Evolutionary conservation across 2,113 vertebrate genomes (phyloP).

Genomic region (Sciurus niger): DNA sequence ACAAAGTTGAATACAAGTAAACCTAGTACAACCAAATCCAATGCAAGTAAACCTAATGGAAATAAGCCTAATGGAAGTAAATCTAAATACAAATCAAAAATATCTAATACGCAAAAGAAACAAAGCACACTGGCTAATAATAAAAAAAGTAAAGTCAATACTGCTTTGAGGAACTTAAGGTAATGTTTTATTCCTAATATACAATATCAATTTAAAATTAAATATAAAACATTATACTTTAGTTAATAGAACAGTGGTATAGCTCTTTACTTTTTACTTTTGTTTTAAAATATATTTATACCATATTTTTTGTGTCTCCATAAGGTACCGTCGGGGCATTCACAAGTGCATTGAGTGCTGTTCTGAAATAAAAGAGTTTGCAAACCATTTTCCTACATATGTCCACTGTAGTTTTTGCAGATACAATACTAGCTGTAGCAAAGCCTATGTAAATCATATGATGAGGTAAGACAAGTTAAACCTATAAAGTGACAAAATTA

Average conservation of each 20-base stretch:
- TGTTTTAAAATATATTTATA: conserved; percentile 46
- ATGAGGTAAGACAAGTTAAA: conserved; percentile 91
- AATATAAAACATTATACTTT: conserved; percentile 30
- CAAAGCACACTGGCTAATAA: conserved; percentile 81
- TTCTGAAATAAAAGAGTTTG: conserved; percentile 92
- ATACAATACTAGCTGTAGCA: conserved; percentile 96
- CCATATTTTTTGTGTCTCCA: conserved; percentile 77
- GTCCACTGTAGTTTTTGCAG: conserved; percentile 95
- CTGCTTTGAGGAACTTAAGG: conserved; percentile 93
- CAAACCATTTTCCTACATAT: conserved; percentile 94
- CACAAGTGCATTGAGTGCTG: conserved; percentile 97
- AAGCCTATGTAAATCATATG: conserved; percentile 96
- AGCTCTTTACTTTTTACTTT: conserved; percentile 26
- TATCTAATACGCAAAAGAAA: conserved; percentile 87
- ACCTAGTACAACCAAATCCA: conserved; percentile 77
- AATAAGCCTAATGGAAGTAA: conserved; percentile 83
- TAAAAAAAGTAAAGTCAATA: conserved; percentile 90
- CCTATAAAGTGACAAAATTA: conserved; percentile 61
- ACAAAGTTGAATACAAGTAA: conserved; percentile 79
- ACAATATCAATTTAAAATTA: conserved; percentile 31
- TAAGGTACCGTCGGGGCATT: conserved; percentile 87
- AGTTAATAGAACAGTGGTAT: conserved; percentile 57
- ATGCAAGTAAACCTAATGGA: conserved; percentile 84
- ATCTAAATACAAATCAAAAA: conserved; percentile 90
- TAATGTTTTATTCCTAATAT: conserved; percentile 82